Conservation (phyloP, 2,113 vertebrate genomes). For the Cyprinodon brontotheroides region DNA sequence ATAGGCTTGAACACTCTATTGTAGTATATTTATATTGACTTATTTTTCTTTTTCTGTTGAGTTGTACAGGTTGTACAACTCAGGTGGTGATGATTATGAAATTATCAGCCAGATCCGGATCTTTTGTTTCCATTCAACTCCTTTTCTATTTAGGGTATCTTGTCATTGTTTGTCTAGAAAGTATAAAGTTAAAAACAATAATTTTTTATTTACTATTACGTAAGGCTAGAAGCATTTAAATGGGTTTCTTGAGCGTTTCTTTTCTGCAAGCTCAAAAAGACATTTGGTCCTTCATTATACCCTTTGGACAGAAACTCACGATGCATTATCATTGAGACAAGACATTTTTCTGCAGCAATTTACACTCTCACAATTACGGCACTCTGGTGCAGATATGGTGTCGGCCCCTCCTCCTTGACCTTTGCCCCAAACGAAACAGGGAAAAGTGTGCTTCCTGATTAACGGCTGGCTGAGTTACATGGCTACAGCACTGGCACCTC, state of each 20-base stretch:
- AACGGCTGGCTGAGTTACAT: slow-evolving; percentile 67
- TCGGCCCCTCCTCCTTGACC: slow-evolving; percentile 79
- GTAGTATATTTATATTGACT: not conserved
- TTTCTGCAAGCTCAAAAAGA: slow-evolving; percentile 61
- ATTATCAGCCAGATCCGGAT: not conserved
- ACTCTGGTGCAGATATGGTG: slow-evolving; percentile 75
- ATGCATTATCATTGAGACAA: slow-evolving; percentile 56
- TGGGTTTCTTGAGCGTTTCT: slow-evolving; percentile 39
- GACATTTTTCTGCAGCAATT: slow-evolving; percentile 76
- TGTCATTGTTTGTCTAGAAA: not conserved
- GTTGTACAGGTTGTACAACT: not conserved
- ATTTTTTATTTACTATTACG: slow-evolving; percentile 11
- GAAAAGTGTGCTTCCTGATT: slow-evolving; percentile 80
- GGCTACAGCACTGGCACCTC: slow-evolving; percentile 62
- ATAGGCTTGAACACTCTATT: too few relatives aligned
- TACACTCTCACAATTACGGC: slow-evolving; percentile 78
- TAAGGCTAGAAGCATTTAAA: slow-evolving; percentile 8
- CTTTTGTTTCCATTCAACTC: not conserved
- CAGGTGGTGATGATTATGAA: not conserved
- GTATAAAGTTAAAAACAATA: not conserved
- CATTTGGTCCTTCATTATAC: slow-evolving; percentile 57
- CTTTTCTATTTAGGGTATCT: not conserved
- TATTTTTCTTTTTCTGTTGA: not conserved
- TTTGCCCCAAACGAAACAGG: slow-evolving; percentile 72
- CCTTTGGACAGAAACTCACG: slow-evolving; percentile 30